A percentile compares a stretch with the other conserved stretches of the same genome.
Evolutionary conservation across 1,140 invertebrate species (phyloP).

Genomic region (Hesperophylax magnus): DNA sequence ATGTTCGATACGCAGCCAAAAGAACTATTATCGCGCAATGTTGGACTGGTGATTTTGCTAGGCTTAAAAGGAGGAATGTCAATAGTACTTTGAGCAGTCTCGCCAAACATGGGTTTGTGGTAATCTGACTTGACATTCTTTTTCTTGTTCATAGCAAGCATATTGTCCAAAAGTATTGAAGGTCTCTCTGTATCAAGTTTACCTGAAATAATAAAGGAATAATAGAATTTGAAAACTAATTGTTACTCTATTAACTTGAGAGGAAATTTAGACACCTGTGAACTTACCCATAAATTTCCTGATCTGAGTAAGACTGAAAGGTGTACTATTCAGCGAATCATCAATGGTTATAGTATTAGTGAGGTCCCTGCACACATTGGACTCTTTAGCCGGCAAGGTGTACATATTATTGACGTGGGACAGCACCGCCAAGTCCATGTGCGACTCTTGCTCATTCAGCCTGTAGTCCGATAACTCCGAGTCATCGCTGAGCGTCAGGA

Average conservation of each 20-base stretch:
- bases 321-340: conserved; percentile 44
- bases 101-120: neutral
- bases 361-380: conserved; percentile 33
- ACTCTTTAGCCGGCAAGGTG: neutral
- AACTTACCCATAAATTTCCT: conserved; percentile 53
- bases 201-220: conserved; percentile 43
- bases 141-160: conserved; percentile 51
- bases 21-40: conserved; percentile 31
- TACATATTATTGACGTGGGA: conserved; percentile 25
- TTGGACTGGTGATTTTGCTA: conserved; percentile 22
- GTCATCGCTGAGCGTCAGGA: conserved; percentile 43
- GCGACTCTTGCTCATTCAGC: neutral
- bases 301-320: conserved; percentile 52
- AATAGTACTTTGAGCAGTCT: neutral
- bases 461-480: conserved; percentile 33
- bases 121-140: conserved; percentile 8
- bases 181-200: conserved; percentile 48
- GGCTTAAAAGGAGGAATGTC: neutral
- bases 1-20: conserved; percentile 44
- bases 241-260: too few relatives aligned
- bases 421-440: neutral
- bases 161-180: conserved; percentile 48
- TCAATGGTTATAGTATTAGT: conserved; percentile 40
- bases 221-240: too few relatives aligned
- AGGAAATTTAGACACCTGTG: too few relatives aligned